These are phyloP conservation scores for Todiramphus chloris DNA, from an alignment of 2,113 vertebrate genomes.

Conservation along the genomic window DNA sequence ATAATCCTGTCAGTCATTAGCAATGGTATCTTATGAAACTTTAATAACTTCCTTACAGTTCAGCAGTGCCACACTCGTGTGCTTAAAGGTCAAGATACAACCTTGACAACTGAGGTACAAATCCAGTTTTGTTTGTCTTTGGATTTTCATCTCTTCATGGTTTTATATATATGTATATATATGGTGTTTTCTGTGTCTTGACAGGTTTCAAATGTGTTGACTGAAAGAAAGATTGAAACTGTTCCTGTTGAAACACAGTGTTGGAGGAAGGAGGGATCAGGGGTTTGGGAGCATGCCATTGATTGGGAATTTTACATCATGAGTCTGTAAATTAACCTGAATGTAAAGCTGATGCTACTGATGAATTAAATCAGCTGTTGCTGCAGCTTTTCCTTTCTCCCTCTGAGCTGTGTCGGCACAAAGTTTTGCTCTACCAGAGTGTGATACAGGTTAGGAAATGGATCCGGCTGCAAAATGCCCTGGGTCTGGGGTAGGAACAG, in stretches of 20 bases:
- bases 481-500: not conserved
- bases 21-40: not conserved
- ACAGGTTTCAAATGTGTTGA: not conserved
- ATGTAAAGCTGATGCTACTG: not conserved
- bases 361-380: not conserved
- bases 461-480: not conserved
- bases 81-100: not conserved
- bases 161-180: not conserved
- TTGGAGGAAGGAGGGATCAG: not conserved
- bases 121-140: not conserved
- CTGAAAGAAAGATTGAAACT: not conserved
- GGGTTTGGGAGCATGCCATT: not conserved
- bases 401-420: not conserved
- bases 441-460: not conserved
- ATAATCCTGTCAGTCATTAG: not conserved
- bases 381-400: not conserved
- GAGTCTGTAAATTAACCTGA: not conserved
- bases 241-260: not conserved
- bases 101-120: not conserved
- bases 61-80: not conserved
- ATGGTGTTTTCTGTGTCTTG: not conserved
- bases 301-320: not conserved
- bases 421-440: not conserved
- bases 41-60: not conserved
- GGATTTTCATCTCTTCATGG: not conserved